Conservation (phyloP, 37 sponge, comb jelly and placozoan species). For the Bolinopsis microptera region DNA sequence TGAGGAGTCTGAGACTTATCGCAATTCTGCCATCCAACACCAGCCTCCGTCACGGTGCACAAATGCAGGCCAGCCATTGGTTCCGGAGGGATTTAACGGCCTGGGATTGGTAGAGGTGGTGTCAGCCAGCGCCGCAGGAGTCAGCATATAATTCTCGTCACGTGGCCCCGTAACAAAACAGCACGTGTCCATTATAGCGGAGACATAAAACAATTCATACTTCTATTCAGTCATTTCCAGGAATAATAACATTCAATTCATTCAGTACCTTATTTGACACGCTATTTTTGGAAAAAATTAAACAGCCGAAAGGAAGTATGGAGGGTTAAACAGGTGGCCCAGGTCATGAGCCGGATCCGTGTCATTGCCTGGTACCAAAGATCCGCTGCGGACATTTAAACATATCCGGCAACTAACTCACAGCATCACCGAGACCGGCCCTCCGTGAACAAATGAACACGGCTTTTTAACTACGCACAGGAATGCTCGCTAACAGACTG, state of each 20-base stretch:
- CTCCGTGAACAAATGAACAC: neutral
- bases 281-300: slow-evolving; percentile 35
- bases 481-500: neutral
- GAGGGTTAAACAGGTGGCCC: neutral
- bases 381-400: neutral
- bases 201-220: slow-evolving; percentile 52
- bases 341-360: neutral
- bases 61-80: neutral
- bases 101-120: neutral
- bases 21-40: slow-evolving; percentile 26
- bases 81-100: neutral
- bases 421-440: neutral
- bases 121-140: neutral
- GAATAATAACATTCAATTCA: slow-evolving; percentile 40
- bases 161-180: neutral
- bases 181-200: neutral
- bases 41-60: neutral
- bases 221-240: slow-evolving; percentile 39
- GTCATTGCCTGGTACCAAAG: neutral
- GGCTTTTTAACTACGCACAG: neutral
- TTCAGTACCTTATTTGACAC: slow-evolving; percentile 19
- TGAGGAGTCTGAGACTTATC: slow-evolving; percentile 24
- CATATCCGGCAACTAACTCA: neutral
- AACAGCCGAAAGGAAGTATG: neutral
- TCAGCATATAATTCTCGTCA: slow-evolving; percentile 25